Evolutionary conservation across 2,113 vertebrate genomes (phyloP).

Genomic region (Fregetta grallaria): DNA sequence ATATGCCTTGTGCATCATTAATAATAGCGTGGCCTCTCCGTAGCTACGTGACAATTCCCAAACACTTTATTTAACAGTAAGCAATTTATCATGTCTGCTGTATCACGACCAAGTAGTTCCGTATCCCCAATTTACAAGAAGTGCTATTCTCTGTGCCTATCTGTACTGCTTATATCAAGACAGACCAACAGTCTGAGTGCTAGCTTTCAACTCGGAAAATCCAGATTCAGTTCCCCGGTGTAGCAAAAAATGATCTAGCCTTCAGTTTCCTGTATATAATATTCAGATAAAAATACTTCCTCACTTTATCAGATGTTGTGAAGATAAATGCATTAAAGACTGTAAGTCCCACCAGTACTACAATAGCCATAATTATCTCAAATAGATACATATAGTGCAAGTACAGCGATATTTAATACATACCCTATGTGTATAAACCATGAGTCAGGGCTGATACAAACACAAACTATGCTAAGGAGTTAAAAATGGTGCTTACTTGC

Average conservation of each 20-base stretch:
- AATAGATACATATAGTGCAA: background rate
- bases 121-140: background rate
- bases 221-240: background rate
- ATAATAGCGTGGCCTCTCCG: background rate
- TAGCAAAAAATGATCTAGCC: background rate
- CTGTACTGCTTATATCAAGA: background rate
- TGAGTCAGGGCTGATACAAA: slow-evolving; percentile 13
- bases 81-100: slow-evolving; percentile 42
- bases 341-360: background rate
- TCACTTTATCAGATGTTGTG: background rate
- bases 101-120: background rate
- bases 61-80: slow-evolving; percentile 31
- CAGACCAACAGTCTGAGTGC: background rate
- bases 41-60: slow-evolving; percentile 30
- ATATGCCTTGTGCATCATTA: slow-evolving; percentile 31
- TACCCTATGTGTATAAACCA: background rate
- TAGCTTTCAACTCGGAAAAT: background rate
- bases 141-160: background rate
- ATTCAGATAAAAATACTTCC: slow-evolving; percentile 39
- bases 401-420: slow-evolving; percentile 28
- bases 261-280: background rate
- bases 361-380: background rate
- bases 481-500: slow-evolving; percentile 36
- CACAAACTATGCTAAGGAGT: background rate
- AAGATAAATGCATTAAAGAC: slow-evolving; percentile 18